Evolutionary conservation across 2,113 vertebrate genomes (phyloP), one percentile per base, ranked within the genome.

Genomic region (Amia ocellicauda): DNA sequence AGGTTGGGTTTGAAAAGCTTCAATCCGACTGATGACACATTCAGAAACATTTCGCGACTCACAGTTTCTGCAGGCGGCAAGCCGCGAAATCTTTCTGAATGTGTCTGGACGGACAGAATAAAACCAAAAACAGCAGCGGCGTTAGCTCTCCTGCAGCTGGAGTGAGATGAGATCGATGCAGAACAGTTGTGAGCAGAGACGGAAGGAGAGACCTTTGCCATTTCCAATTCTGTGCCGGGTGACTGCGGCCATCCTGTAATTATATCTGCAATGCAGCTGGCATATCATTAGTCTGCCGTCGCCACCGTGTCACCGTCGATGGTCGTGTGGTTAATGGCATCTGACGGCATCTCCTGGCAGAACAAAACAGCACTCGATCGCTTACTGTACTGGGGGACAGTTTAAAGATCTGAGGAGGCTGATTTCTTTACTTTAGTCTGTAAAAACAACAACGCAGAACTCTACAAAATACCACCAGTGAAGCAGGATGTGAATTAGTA

Each of bases 201-300:
- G n/a, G n/a, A 47, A 47, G 45, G n/a, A 19, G 45, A 47, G 45
- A 5, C n/a, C 45, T 47, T n/a, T n/a, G n/a, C 45, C 45, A 47
- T 47, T 17, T 47, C 16, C 45, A 7, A 47, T 47, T 47, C 14
- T 14, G 45, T 19, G 14, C 45, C 13, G 45, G 10, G 45, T 5
- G 9, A 16, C 59, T 28, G 36, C 51, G 22, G 60, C 60, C 60
- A 52, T 62, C 3, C 20, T 49, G 57, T 72, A 76, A 72, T 76
- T 64, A 64, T 73, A 79, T 76, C 77, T 76, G 77, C 77, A 79
- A 74, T 79, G 77, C 77, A 64, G 77, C 52, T 66, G 58, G 60
- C 70, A 26, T 41, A 27, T 76, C 56, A 72, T 66, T 58, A 53
- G 65, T 49, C n/a, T 55, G 51, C 36, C 41, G 62, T 63, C 42